phyloP scores from a whole-genome alignment of 2,888 invertebrate genomes.

The Andrena hattorfiana region DNA sequence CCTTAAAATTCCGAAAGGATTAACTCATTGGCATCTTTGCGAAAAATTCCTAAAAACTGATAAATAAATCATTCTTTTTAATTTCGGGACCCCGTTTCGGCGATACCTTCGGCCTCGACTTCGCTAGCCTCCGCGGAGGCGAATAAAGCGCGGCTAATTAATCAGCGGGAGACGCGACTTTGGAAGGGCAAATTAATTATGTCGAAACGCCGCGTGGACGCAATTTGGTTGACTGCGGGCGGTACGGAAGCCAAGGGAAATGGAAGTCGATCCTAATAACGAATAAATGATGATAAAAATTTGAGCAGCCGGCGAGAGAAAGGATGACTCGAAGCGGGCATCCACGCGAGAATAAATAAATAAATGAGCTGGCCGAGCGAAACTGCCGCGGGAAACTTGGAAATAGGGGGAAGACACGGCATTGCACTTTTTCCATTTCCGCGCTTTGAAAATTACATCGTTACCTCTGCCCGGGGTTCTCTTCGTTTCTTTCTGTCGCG shows the following conservation, averaged over 20 bases:
- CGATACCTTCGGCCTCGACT: slow-evolving; percentile 1
- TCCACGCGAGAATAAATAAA: slow-evolving; percentile 57
- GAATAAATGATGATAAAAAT: slow-evolving; percentile 59
- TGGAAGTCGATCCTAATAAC: slow-evolving; percentile 32
- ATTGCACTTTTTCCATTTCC: slow-evolving; percentile 65
- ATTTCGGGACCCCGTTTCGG: slow-evolving; percentile 25
- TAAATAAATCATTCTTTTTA: slow-evolving; percentile 20
- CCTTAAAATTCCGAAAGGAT: too few species aligned
- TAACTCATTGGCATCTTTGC: too few species aligned
- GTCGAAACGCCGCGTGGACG: slow-evolving; percentile 15
- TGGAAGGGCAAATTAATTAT: slow-evolving; percentile 43
- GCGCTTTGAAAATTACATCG: slow-evolving; percentile 57
- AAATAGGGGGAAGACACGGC: slow-evolving; percentile 51
- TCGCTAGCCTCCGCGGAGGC: slow-evolving; percentile 23
- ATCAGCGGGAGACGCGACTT: slow-evolving; percentile 26
- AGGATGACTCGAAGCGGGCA: slow-evolving; percentile 33
- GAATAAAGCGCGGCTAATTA: slow-evolving; percentile 49
- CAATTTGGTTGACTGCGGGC: neutral
- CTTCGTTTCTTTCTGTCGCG: neutral
- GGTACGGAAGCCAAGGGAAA: neutral
- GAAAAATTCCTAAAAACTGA: too few species aligned
- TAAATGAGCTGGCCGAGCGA: slow-evolving; percentile 45
- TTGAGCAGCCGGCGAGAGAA: slow-evolving; percentile 31
- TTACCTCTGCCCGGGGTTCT: neutral
- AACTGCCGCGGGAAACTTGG: slow-evolving; percentile 33